Conservation (phyloP, 2,113 vertebrate genomes). For the Solea senegalensis region DNA sequence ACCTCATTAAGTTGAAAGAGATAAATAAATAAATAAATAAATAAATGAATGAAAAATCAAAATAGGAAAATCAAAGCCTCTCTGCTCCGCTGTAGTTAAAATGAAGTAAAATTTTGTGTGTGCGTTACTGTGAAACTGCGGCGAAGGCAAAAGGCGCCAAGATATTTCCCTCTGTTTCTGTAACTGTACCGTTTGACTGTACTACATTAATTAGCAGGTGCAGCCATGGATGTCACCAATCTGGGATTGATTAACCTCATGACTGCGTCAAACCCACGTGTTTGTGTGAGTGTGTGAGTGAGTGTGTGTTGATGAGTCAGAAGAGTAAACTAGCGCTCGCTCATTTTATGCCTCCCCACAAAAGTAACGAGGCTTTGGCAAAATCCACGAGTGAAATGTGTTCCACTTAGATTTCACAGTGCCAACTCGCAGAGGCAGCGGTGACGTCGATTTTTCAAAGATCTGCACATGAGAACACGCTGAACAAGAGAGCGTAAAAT, state of each 20-base stretch:
- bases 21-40: background rate
- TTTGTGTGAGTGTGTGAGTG: background rate
- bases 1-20: conserved; percentile 34
- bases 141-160: background rate
- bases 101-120: conserved; percentile 9
- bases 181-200: background rate
- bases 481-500: too few relatives aligned
- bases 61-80: conserved; percentile 3
- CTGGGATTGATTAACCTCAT: conserved; percentile 4
- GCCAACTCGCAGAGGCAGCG: background rate
- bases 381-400: background rate
- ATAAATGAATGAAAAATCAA: background rate
- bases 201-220: conserved; percentile 7
- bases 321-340: background rate
- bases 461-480: too few relatives aligned
- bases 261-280: background rate
- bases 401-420: background rate
- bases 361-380: background rate
- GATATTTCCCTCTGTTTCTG: background rate
- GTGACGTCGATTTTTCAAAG: background rate
- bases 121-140: background rate
- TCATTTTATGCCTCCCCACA: conserved; percentile 7
- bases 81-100: background rate
- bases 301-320: conserved; percentile 1
- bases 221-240: background rate